Evolutionary conservation across 2,113 vertebrate genomes (phyloP).

Genomic region (Halcyon senegalensis): DNA sequence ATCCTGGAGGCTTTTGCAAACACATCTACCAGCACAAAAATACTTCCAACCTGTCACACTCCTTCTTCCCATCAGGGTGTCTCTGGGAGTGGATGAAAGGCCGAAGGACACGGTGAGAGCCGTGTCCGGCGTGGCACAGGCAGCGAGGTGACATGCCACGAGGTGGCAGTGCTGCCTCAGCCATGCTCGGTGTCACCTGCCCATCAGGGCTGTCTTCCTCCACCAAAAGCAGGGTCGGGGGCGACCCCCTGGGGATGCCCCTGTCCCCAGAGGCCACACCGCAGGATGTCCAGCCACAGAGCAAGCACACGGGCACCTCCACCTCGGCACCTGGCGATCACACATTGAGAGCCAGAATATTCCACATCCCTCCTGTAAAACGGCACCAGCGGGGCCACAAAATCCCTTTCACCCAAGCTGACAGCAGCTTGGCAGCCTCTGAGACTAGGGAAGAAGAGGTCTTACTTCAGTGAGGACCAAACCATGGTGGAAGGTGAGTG

Average conservation of each 20-base stretch:
- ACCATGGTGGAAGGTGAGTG: accelerated
- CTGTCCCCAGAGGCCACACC: accelerated
- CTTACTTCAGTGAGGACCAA: background rate
- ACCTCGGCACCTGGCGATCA: accelerated
- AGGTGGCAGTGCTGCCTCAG: constrained; percentile 33
- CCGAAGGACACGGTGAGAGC: accelerated
- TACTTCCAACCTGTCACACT: accelerated
- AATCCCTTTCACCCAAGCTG: accelerated
- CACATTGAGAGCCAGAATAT: accelerated
- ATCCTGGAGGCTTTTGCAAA: accelerated
- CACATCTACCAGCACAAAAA: accelerated
- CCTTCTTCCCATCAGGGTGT: accelerated
- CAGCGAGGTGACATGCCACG: background rate
- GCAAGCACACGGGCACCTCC: accelerated
- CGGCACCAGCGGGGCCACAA: background rate
- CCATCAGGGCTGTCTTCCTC: background rate
- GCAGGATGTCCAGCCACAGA: accelerated
- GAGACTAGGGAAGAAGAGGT: accelerated
- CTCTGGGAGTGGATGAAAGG: background rate
- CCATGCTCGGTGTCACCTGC: background rate
- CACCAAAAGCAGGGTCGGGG: accelerated
- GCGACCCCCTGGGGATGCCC: accelerated
- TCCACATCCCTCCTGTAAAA: background rate
- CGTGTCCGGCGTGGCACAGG: background rate
- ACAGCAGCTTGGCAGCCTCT: background rate